A percentile compares a stretch with the other conserved stretches of the same genome.
Conservation (phyloP, 2,113 vertebrate species). For the Gavialis gangeticus region DNA sequence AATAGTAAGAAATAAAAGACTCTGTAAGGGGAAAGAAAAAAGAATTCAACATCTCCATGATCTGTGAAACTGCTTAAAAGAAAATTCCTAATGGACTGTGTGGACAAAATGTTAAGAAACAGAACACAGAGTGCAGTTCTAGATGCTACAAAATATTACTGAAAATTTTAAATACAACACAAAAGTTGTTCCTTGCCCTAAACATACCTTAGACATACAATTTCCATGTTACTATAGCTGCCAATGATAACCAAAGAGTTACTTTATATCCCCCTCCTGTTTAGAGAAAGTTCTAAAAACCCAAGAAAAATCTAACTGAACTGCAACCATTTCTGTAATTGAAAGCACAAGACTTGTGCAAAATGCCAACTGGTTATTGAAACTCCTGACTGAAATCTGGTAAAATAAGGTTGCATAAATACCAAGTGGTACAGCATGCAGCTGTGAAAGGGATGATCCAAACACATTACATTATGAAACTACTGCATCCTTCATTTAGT, state of each 20-base stretch:
- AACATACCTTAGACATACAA: background rate
- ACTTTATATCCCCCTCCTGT: background rate
- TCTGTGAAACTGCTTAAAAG: background rate
- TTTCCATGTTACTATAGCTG: background rate
- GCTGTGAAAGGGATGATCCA: background rate
- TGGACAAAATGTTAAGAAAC: background rate
- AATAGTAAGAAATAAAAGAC: no score
- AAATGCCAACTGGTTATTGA: background rate
- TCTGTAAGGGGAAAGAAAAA: no score
- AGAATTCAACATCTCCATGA: background rate
- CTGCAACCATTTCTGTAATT: background rate
- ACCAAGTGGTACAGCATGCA: background rate
- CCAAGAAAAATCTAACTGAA: background rate
- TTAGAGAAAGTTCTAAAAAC: background rate
- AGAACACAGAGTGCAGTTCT: background rate
- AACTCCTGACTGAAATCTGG: slow-evolving; percentile 7
- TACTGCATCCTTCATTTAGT: background rate
- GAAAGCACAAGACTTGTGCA: background rate
- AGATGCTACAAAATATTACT: background rate
- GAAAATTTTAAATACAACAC: background rate
- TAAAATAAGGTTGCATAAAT: slow-evolving; percentile 1
- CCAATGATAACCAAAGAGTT: background rate
- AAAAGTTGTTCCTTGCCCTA: background rate
- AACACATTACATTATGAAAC: background rate
- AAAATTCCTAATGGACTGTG: background rate